A percentile compares a stretch with the other conserved stretches of the same genome.
Conservation (phyloP, 2,888 invertebrate species). For the Mimumesa dahlbomi region DNA sequence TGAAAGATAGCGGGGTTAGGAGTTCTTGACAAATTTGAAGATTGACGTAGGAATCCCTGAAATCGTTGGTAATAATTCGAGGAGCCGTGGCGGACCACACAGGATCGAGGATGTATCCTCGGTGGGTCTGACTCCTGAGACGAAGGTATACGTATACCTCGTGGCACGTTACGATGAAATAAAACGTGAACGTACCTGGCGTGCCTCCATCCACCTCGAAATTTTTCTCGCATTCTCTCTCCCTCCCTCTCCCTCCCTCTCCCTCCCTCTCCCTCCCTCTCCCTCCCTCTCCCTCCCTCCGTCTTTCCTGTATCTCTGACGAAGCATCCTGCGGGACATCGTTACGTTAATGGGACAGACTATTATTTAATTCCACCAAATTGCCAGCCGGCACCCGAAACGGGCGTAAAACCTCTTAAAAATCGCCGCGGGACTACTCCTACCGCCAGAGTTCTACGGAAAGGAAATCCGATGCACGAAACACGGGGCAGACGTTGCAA, state of each 20-base stretch:
- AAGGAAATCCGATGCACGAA: slow-evolving; percentile 29
- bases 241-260: too few relatives aligned
- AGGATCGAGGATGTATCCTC: slow-evolving; percentile 58
- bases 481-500: too few relatives aligned
- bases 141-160: slow-evolving; percentile 59
- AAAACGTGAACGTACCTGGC: slow-evolving; percentile 64
- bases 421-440: slow-evolving; percentile 49
- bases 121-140: slow-evolving; percentile 57
- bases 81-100: slow-evolving; percentile 63
- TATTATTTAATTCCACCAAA: slow-evolving; percentile 68
- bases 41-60: slow-evolving; percentile 59
- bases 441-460: slow-evolving; percentile 57
- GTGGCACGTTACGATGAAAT: slow-evolving; percentile 70
- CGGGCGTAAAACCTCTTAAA: slow-evolving; percentile 64
- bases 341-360: slow-evolving; percentile 66
- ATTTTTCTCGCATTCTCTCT: too few relatives aligned
- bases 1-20: slow-evolving; percentile 12
- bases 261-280: too few relatives aligned
- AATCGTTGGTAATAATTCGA: slow-evolving; percentile 64
- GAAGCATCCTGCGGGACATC: slow-evolving; percentile 56
- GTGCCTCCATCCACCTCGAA: slow-evolving; percentile 57
- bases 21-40: slow-evolving; percentile 61
- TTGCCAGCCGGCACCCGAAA: slow-evolving; percentile 56
- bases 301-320: too few relatives aligned
- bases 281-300: too few relatives aligned